Percentiles rank a stretch among this genome's conserved stretches.
Conservation (phyloP, 1,140 invertebrate species). For the Araneus ventricosus region DNA sequence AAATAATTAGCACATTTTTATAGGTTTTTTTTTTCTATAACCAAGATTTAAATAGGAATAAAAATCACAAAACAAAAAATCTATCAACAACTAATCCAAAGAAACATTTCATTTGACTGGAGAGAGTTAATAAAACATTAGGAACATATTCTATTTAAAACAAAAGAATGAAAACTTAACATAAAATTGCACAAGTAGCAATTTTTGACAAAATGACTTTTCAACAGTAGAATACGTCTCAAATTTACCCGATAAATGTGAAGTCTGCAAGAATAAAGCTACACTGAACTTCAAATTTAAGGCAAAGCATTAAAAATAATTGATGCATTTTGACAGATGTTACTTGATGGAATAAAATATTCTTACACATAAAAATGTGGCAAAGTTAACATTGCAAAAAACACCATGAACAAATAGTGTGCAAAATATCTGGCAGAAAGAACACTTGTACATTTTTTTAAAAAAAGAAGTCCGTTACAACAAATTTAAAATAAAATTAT, state of each 20-base stretch:
- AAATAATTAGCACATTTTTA: background rate
- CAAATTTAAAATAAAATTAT: background rate
- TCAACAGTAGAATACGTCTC: background rate
- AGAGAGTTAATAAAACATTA: conserved; percentile 23
- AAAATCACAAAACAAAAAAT: conserved; percentile 7
- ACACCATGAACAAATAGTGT: conserved; percentile 45
- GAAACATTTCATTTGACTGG: background rate
- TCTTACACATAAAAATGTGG: conserved; percentile 12
- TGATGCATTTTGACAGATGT: conserved; percentile 10
- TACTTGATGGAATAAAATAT: background rate
- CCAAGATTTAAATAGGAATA: background rate
- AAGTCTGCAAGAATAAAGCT: background rate
- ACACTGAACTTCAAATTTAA: background rate
- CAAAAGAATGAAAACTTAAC: conserved; percentile 17
- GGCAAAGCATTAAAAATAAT: conserved; percentile 30
- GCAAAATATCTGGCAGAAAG: conserved; percentile 49
- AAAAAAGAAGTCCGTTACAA: background rate
- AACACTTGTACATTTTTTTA: conserved; percentile 9
- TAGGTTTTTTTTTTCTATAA: background rate
- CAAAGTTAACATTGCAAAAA: conserved; percentile 12
- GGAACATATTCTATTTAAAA: conserved; percentile 1
- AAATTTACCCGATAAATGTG: background rate
- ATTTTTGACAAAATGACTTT: background rate
- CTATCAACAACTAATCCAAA: conserved; percentile 2
- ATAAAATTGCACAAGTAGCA: conserved; percentile 38